These are phyloP conservation scores for Dipodomys spectabilis DNA, from an alignment of 2,113 vertebrate genomes.

Conservation along the genomic window DNA sequence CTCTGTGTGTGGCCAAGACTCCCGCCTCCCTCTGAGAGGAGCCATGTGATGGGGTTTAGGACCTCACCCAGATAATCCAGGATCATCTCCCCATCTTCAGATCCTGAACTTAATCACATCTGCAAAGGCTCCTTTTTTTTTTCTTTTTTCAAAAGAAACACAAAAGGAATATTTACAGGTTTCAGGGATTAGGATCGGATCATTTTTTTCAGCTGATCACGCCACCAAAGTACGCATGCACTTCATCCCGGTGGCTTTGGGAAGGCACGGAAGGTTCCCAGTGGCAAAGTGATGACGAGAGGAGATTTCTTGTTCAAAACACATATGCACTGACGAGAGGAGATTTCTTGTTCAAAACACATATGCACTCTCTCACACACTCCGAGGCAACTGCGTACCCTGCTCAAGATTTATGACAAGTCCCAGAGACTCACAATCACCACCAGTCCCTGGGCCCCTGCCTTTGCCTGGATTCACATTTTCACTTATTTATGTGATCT, in stretches of 20 bases:
- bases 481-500: background rate
- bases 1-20: background rate
- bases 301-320: conserved; percentile 1
- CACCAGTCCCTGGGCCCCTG: background rate
- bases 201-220: background rate
- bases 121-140: conserved; percentile 21
- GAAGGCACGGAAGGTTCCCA: background rate
- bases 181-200: background rate
- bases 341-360: conserved; percentile 23
- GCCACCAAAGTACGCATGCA: background rate
- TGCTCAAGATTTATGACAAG: background rate
- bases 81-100: conserved; percentile 21
- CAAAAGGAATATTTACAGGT: background rate
- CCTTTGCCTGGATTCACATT: background rate
- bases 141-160: background rate
- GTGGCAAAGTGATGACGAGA: background rate
- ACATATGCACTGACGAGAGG: background rate
- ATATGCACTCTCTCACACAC: background rate
- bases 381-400: background rate
- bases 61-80: background rate
- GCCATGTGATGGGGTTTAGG: background rate
- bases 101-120: conserved; percentile 35
- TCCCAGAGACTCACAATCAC: background rate
- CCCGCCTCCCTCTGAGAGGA: background rate
- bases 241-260: background rate